phyloP scores from a whole-genome alignment of 1,140 invertebrate genomes.

The Drosophila bifasciata region DNA sequence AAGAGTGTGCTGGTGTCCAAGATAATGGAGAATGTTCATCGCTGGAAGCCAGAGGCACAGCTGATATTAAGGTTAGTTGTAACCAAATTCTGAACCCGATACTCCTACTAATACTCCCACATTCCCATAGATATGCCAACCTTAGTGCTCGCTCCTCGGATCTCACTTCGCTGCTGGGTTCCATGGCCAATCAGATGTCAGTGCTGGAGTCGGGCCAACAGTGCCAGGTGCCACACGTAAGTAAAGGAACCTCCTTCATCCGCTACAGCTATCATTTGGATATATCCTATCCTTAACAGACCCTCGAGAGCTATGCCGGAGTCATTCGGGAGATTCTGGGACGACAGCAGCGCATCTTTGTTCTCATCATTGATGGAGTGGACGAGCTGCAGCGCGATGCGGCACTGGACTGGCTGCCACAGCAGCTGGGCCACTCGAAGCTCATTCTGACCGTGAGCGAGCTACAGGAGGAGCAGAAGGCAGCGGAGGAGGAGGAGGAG shows the following conservation, averaged over 20 bases:
- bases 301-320: conserved; percentile 51
- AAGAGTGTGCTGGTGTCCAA: conserved; percentile 91
- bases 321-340: conserved; percentile 64
- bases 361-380: conserved; percentile 90
- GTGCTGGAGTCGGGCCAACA: conserved; percentile 70
- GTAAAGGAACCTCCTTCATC: not conserved
- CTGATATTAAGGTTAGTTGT: conserved; percentile 71
- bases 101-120: not conserved
- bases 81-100: not conserved
- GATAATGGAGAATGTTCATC: conserved; percentile 87
- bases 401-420: conserved; percentile 88
- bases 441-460: conserved; percentile 88
- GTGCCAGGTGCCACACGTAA: conserved; percentile 76
- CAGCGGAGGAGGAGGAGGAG: conserved; percentile 31
- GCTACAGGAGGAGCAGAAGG: conserved; percentile 29
- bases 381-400: conserved; percentile 86
- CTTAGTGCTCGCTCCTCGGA: conserved; percentile 77
- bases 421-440: conserved; percentile 88
- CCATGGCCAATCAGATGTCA: conserved; percentile 82
- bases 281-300: conserved; percentile 35
- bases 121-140: conserved; percentile 67
- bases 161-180: conserved; percentile 74
- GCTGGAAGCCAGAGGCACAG: conserved; percentile 87
- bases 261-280: no score
- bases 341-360: conserved; percentile 81